Base-by-base conservation (phyloP, 2,888 invertebrate species). In the Papilio demoleus region DNA sequence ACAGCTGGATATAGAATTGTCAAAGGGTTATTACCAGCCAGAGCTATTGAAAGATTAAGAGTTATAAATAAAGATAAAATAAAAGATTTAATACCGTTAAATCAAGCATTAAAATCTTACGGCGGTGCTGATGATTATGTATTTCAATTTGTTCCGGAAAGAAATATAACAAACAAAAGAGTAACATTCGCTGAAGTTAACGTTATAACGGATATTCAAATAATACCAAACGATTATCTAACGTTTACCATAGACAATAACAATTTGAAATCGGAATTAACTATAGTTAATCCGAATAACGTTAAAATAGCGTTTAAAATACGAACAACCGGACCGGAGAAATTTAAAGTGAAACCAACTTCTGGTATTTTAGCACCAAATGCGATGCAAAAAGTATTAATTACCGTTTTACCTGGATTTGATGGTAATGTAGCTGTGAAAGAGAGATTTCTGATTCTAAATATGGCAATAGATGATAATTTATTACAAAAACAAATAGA, bases 251-350 rank as follows among this genome's bases (percentile, higher is more conserved):
- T 90, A 73, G 93, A 93, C 67, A 94, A 93, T 59, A 93, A 92
- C 70, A 95, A 95, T 79, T 83, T 94, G 53, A 86, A 88, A 62
- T 94, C 95, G 70, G 92, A 90, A 19, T 92, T 95, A 77, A 92
- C 90, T 5, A 84, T 97, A 22, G 94, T 93, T 71, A 97, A 97
- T 84, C 88, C 92, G 61, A 94, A 95, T 53, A 84, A 88, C 4
- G 73, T 72, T 22, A 50, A 75, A 11, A 70, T 83, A 11, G 80
- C 79, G 70, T 91, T 88, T 67, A 86, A 98, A 97, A 95, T 98
- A 74, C 97, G 98, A 90, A 98, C 97, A 5, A 98, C 98, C 14
- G 95, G 97, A 0, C 97, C 98, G 0, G 97, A 97, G 79, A 97
- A 97, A 82, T 98, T 97, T 87, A 93, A 96, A 66, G 98, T 98